These are phyloP conservation scores for Ammodytes marinus DNA, from an alignment of 2,113 vertebrate species.

Conservation along the genomic window DNA sequence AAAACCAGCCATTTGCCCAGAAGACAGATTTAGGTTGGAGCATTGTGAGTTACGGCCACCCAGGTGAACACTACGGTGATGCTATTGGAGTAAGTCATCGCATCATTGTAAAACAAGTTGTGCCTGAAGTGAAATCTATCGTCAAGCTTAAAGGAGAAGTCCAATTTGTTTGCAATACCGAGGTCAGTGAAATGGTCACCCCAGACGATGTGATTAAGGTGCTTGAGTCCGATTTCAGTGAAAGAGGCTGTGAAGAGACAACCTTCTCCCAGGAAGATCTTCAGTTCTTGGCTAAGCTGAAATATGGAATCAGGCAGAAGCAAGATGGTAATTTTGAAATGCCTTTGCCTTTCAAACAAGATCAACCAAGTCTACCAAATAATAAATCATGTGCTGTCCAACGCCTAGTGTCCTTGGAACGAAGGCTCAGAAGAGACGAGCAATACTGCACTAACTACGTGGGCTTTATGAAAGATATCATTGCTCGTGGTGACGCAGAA, in stretches of 20 bases:
- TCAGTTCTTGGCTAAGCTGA: not conserved
- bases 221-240: not conserved
- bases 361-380: too few species aligned
- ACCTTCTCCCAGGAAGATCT: not conserved
- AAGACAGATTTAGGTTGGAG: conserved; percentile 2
- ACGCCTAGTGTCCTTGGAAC: too few species aligned
- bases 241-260: not conserved
- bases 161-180: too few species aligned
- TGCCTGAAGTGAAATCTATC: too few species aligned
- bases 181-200: not conserved
- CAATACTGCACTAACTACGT: too few species aligned
- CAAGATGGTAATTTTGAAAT: too few species aligned
- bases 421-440: too few species aligned
- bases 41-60: conserved; percentile 14
- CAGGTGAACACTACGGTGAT: conserved; percentile 36
- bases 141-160: too few species aligned
- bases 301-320: too few species aligned
- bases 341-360: too few species aligned
- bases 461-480: not conserved
- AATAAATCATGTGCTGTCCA: too few species aligned
- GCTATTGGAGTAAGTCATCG: conserved; percentile 18
- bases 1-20: conserved; percentile 13
- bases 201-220: not conserved
- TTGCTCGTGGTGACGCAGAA: too few species aligned
- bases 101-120: not conserved